A percentile compares a stretch with the other conserved stretches of the same genome.
These are phyloP conservation scores for Odocoileus virginianus DNA, from an alignment of 2,113 vertebrate genomes.

Conservation along the genomic window DNA sequence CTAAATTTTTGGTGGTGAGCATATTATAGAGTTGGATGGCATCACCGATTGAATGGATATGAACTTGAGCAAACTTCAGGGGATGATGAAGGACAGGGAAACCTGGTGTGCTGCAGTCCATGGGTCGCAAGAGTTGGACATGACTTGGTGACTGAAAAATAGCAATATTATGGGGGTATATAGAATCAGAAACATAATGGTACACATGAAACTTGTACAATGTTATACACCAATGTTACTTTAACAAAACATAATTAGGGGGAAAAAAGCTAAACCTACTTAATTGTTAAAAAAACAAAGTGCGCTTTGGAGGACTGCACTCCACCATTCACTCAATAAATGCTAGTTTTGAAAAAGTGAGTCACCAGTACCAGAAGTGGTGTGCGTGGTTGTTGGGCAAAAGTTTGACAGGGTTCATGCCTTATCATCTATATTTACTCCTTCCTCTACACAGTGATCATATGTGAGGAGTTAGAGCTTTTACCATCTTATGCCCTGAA, in stretches of 20 bases:
- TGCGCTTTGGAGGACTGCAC: fast-evolving
- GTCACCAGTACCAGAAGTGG: not conserved
- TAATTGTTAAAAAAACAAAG: not conserved
- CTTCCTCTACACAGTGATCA: not conserved
- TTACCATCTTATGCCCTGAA: not conserved
- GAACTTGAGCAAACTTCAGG: not conserved
- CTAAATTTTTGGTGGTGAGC: not conserved
- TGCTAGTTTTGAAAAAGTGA: not conserved
- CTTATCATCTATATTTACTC: no score
- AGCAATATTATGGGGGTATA: not conserved
- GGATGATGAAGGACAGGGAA: not conserved
- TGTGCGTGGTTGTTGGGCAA: fast-evolving
- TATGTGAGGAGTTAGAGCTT: not conserved
- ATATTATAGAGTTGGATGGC: not conserved
- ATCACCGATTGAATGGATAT: not conserved
- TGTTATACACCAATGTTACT: not conserved
- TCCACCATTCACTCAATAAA: not conserved
- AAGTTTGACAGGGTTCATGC: not conserved
- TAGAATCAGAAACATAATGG: not conserved
- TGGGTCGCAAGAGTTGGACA: fast-evolving
- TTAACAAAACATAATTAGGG: not conserved
- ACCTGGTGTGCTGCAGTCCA: not conserved
- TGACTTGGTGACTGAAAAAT: not conserved
- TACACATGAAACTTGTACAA: not conserved
- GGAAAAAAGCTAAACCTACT: not conserved